phyloP scores from a whole-genome alignment of 2,888 invertebrate genomes.

The Meganola albula region DNA sequence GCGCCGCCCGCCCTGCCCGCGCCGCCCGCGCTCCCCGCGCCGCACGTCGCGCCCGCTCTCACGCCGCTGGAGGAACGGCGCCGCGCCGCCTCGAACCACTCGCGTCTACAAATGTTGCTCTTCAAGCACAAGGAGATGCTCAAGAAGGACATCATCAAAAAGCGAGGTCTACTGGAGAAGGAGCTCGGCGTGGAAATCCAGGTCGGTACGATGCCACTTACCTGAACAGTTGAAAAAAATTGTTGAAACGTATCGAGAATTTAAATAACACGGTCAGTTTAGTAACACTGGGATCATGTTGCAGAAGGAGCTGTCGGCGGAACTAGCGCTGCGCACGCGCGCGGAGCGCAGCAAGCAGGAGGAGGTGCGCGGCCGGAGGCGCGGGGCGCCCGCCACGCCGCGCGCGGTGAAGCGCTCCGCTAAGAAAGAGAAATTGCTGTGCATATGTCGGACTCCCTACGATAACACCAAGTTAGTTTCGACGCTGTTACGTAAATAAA shows the following conservation, averaged over 20 bases:
- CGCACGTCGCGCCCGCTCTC: slow-evolving; percentile 13
- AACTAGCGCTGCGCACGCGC: slow-evolving; percentile 83
- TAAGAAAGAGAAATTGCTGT: slow-evolving; percentile 90
- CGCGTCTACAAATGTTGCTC: slow-evolving; percentile 84
- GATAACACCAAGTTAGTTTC: slow-evolving; percentile 93
- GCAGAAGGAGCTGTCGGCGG: slow-evolving; percentile 85
- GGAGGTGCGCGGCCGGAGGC: slow-evolving; percentile 73
- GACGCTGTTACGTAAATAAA: neutral
- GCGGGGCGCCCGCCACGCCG: slow-evolving; percentile 44
- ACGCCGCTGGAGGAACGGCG: slow-evolving; percentile 60
- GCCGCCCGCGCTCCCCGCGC: slow-evolving; percentile 15
- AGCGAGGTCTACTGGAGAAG: slow-evolving; percentile 91
- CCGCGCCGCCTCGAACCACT: slow-evolving; percentile 75
- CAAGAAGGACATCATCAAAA: slow-evolving; percentile 95
- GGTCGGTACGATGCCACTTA: no score
- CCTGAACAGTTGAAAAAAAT: no score
- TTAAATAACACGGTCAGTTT: no score
- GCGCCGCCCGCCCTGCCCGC: slow-evolving; percentile 13
- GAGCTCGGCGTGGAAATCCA: slow-evolving; percentile 94
- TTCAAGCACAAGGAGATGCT: slow-evolving; percentile 94
- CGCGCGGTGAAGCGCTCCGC: slow-evolving; percentile 40
- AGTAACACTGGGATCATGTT: no score
- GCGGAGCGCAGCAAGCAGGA: slow-evolving; percentile 84
- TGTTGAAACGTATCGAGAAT: no score
- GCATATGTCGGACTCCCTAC: slow-evolving; percentile 95